Percentiles rank a stretch among this genome's conserved stretches.
phyloP scores from a whole-genome alignment of 2,113 vertebrate species.

The Microcebus jonahi region DNA sequence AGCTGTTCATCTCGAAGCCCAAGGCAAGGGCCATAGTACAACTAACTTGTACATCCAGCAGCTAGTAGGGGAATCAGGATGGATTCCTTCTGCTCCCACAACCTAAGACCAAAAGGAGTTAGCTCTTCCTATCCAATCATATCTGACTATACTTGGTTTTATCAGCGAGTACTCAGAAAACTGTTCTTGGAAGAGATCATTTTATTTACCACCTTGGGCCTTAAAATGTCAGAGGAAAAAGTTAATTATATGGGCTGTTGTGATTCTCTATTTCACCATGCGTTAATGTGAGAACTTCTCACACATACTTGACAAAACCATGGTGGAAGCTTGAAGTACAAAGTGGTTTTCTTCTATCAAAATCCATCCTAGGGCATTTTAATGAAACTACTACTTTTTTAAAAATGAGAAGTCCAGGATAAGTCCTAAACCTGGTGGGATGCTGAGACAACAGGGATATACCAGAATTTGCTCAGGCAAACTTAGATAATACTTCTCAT shows the following conservation, averaged over 20 bases:
- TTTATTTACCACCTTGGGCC: background rate
- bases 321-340: background rate
- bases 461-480: background rate
- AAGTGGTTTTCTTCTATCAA: background rate
- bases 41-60: background rate
- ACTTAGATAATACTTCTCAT: background rate
- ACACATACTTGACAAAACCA: background rate
- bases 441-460: background rate
- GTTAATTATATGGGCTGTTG: background rate
- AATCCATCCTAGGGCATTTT: background rate
- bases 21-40: background rate
- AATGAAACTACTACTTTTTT: background rate
- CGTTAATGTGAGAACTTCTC: background rate
- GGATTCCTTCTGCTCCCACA: background rate
- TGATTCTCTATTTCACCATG: background rate
- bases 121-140: background rate
- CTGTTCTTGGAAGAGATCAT: background rate
- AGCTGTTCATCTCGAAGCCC: background rate
- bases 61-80: background rate
- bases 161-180: background rate
- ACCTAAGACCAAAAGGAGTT: background rate
- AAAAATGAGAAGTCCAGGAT: background rate
- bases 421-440: background rate
- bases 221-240: background rate
- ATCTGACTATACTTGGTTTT: background rate